Percentiles rank a stretch among this genome's conserved stretches.
phyloP scores from a whole-genome alignment of 2,797 vertebrate genomes.

The Gallinago solitaria region DNA sequence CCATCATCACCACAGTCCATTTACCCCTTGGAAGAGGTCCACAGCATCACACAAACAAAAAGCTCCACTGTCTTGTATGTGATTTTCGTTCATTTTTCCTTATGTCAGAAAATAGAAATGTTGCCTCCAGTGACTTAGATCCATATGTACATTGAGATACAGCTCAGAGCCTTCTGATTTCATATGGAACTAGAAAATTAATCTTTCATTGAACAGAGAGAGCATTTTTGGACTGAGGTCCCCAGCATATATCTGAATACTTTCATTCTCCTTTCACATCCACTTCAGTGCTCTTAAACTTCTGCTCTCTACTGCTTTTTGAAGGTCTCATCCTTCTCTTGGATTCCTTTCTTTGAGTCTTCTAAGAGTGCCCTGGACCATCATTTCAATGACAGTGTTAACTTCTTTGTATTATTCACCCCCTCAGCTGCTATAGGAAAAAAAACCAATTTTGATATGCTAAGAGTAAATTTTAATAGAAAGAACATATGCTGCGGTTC shows the following conservation, averaged over 20 bases:
- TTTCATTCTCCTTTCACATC: not conserved
- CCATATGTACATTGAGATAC: not conserved
- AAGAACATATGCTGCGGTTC: not conserved
- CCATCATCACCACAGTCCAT: not conserved
- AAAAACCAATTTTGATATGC: not conserved
- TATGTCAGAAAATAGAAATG: not conserved
- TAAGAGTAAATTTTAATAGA: not conserved
- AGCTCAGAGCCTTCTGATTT: not conserved
- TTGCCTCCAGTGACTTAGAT: not conserved
- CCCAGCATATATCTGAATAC: not conserved
- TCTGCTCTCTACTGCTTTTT: not conserved
- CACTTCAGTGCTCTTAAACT: not conserved
- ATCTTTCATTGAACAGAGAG: not conserved
- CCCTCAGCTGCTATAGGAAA: not conserved
- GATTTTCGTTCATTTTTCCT: not conserved
- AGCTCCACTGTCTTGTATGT: accelerated
- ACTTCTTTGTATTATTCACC: not conserved
- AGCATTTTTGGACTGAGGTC: not conserved
- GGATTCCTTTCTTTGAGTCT: not conserved
- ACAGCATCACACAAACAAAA: not conserved
- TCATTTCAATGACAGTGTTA: not conserved
- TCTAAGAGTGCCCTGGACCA: not conserved
- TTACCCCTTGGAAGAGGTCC: not conserved
- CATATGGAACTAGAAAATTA: not conserved
- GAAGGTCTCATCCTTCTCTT: not conserved